Evolutionary conservation across 2,797 vertebrate species (phyloP), one percentile per base, ranked within the genome.

Genomic region (Florisuga fusca): DNA sequence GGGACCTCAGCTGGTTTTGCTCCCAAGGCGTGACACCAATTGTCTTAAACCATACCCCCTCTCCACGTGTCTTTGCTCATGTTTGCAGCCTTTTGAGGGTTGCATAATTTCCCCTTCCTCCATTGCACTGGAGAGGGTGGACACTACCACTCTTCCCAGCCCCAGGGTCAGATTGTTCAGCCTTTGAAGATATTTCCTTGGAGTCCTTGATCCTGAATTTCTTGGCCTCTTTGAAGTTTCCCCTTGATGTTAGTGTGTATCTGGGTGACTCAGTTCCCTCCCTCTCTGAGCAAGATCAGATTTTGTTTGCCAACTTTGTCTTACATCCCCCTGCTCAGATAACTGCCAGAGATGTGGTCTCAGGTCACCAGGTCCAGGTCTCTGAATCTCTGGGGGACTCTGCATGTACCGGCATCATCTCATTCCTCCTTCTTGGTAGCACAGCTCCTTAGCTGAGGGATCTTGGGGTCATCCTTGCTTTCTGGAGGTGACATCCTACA

Each of bases 161-260:
- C 93, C 72, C 83, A 91, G 80, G 94, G 95, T 94, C 93, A 95
- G n/a, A 91, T 91, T 95, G 91, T 85, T 96, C 91, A 91, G 87
- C 71, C 94, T 97, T 96, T 96, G 95, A 96, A 96, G 95, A 81
- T 88, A 71, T 91, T 96, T 94, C 87, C 83, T 96, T 67, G 83
- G 89, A 95, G 94, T 94, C 74, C 94, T 76, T 64, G 87, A 92
- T 93, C 91, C 85, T 79, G 76, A 81, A 84, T 87, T 96, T 95
- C 91, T 92, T 71, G 41, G 87, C 51, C 63, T 87, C 94, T 97
- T 96, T 97, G 96, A 95, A 90, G 95, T 95, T 93, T 96, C 74
- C 77, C 83, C 93, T 91, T 94, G 92, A 96, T 94, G 94, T 96
- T 80, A 61, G 75, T 58, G 50, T 2, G 12, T 77, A 90, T 88